A percentile compares a stretch with the other conserved stretches of the same genome.
These are phyloP conservation scores for Onychorhynchus coronatus DNA, from an alignment of 2,113 vertebrate genomes.

Conservation along the genomic window DNA sequence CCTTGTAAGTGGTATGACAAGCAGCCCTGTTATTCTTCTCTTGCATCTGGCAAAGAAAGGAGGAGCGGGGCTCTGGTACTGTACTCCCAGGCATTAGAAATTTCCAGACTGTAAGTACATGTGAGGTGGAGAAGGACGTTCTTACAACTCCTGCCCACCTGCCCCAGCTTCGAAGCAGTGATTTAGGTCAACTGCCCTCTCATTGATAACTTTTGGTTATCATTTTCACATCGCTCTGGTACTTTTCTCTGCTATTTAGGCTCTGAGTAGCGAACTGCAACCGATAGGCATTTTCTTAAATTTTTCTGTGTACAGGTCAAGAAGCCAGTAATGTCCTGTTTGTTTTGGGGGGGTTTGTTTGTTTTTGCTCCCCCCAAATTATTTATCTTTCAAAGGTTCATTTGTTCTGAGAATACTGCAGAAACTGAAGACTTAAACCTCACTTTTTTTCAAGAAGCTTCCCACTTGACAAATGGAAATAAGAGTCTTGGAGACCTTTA, in stretches of 20 bases:
- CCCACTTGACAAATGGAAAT: not conserved
- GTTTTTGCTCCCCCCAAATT: accelerated
- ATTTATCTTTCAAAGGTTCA: not conserved
- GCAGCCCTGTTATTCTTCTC: not conserved
- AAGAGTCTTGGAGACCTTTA: not conserved
- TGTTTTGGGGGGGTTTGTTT: too few relatives aligned
- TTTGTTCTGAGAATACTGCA: not conserved
- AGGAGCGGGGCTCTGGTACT: not conserved
- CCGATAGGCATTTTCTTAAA: not conserved
- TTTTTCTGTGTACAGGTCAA: not conserved
- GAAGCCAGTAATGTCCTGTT: not conserved
- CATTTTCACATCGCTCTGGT: not conserved
- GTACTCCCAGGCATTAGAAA: not conserved
- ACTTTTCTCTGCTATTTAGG: not conserved
- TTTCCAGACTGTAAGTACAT: not conserved
- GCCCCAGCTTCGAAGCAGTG: not conserved
- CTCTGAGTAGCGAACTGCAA: not conserved
- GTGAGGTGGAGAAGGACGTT: not conserved
- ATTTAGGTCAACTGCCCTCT: not conserved
- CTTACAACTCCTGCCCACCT: not conserved
- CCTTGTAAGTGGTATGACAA: not conserved
- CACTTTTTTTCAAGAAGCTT: not conserved
- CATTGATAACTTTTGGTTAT: not conserved
- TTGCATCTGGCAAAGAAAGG: not conserved
- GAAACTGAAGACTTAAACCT: not conserved